These are phyloP conservation scores for Argentina silus DNA, from an alignment of 2,797 vertebrate genomes.

Conservation along the genomic window DNA sequence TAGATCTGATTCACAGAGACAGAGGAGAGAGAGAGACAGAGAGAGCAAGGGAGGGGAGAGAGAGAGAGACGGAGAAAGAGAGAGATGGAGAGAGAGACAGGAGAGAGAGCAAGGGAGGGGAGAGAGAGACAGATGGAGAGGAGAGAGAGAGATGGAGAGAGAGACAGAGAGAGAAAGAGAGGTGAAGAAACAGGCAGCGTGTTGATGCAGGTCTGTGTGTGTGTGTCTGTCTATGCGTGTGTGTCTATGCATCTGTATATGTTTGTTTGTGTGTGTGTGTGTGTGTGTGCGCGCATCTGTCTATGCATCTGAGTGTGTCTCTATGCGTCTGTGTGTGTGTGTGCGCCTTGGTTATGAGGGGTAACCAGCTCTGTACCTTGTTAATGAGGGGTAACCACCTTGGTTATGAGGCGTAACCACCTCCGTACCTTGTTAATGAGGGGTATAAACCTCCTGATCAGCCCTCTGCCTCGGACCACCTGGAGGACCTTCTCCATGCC, in stretches of 20 bases:
- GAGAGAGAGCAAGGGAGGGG: too few species aligned
- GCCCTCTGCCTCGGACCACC: too few species aligned
- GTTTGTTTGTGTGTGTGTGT: not conserved
- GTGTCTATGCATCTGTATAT: constrained; percentile 39
- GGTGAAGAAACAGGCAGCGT: too few species aligned
- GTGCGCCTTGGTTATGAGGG: constrained; percentile 33
- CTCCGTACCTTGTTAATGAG: too few species aligned
- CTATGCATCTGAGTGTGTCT: not conserved
- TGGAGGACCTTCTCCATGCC: too few species aligned
- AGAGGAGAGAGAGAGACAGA: not conserved
- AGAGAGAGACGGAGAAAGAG: not conserved
- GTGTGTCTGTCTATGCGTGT: too few species aligned
- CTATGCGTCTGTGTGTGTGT: not conserved
- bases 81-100: not conserved
- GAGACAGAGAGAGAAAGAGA: not conserved
- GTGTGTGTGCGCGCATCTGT: constrained; percentile 7
- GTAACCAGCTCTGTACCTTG: too few species aligned
- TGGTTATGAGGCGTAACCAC: too few species aligned
- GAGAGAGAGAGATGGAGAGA: not conserved
- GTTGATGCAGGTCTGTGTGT: not conserved
- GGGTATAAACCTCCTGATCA: too few species aligned
- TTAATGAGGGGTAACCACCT: too few species aligned
- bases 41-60: not conserved
- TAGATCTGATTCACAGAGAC: constrained; percentile 56
- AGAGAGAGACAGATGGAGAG: not conserved